These are phyloP conservation scores for Platygyra sinensis DNA, from an alignment of 64 coral and sea anemone species.

Conservation along the genomic window DNA sequence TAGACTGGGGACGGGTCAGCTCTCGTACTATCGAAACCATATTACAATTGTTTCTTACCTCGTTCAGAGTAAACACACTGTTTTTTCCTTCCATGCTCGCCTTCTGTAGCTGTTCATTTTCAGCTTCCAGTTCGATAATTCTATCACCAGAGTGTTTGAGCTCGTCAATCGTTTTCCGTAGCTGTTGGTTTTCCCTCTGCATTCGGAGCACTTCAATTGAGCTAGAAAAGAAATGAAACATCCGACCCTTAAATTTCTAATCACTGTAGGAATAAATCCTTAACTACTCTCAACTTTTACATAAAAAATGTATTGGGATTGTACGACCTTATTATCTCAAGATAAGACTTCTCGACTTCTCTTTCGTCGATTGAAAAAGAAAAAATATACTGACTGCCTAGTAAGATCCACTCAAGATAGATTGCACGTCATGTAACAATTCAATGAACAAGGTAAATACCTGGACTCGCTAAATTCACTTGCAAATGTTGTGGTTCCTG, in stretches of 20 bases:
- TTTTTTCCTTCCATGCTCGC: constrained; percentile 52
- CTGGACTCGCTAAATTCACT: constrained; percentile 90
- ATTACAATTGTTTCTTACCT: neutral
- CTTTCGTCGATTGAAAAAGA: too few species aligned
- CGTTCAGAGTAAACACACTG: constrained; percentile 15
- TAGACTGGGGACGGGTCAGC: too few species aligned
- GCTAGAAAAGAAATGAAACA: constrained; percentile 37
- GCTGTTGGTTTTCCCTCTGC: constrained; percentile 84
- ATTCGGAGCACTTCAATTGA: constrained; percentile 87
- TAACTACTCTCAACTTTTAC: neutral
- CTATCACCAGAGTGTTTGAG: constrained; percentile 54
- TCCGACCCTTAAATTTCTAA: neutral
- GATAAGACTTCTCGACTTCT: too few species aligned
- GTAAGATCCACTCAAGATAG: too few species aligned
- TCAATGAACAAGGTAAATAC: constrained; percentile 16
- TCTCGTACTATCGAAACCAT: too few species aligned
- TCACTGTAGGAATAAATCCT: neutral
- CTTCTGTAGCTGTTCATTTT: constrained; percentile 74
- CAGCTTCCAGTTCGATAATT: constrained; percentile 66
- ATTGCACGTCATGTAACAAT: neutral
- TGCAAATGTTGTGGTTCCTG: constrained; percentile 72
- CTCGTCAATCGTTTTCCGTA: constrained; percentile 72
- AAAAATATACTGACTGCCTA: too few species aligned
- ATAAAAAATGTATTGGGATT: too few species aligned
- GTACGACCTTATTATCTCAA: too few species aligned